Base-by-base conservation (phyloP, 2,888 invertebrate species). In the Sarcophaga subvicina region DNA sequence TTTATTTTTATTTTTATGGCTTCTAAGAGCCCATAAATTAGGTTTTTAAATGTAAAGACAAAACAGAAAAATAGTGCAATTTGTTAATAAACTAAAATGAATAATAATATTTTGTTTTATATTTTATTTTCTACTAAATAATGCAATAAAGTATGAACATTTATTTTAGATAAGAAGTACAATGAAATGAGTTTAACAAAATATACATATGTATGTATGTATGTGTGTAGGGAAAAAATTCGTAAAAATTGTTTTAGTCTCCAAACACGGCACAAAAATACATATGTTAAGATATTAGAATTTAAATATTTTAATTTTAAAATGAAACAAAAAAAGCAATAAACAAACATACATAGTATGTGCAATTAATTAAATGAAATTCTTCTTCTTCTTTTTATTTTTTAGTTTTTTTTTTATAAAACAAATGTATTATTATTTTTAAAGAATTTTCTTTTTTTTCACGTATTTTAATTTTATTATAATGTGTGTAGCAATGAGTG, bases 21-120 rank as follows among this genome's bases (percentile, higher is more conserved):
- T 78, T 79, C 73, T 12, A 85, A 86, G 80, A 86, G 83, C 75
- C 77, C 70, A 78, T 88, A 81, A 88, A 86, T 88, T 86, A 84
- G 84, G 78, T 88, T 88, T 54, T 84, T 88, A 86, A 88, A 87
- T 86, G 84, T 71, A 54, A 37, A 37, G 6, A 37, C 8, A 37
- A 37, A 37, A 37, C 0, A 37, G 10, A 87, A 84, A 87, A 84
- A 87, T 84, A 88, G 88, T 88, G 88, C 88, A 88, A 88, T 88
- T 88, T 75, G 83, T 87, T 82, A 73, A 70, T 83, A 82, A 88
- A 77, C 66, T 66, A 85, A 70, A 83, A 64, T 87, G 84, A 82
- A 85, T 81, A 37, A 37, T 37, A 37, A 37, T 37, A 37, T 37
- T 37, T 37, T 37, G 37, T 37, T 10, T 37, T 37, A 8, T 37